A percentile compares a stretch with the other conserved stretches of the same genome.
Evolutionary conservation across 2,113 vertebrate species (phyloP).

Genomic region (Todiramphus chloris): DNA sequence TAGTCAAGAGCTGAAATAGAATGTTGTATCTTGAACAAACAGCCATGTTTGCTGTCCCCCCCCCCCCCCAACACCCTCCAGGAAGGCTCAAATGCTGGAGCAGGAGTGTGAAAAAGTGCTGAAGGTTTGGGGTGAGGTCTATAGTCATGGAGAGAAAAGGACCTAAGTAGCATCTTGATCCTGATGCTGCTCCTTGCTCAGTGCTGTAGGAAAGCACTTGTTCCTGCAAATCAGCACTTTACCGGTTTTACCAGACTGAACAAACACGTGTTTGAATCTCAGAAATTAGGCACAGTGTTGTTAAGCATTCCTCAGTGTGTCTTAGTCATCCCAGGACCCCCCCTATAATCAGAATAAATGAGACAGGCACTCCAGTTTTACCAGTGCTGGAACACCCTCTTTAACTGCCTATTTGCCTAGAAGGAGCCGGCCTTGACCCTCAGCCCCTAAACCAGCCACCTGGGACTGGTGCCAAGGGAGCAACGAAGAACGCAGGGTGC

Average conservation of each 20-base stretch:
- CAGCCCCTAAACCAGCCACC: not conserved
- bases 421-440: not conserved
- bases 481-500: rapidly evolving
- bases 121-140: not conserved
- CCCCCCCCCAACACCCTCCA: too few relatives aligned
- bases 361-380: not conserved
- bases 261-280: not conserved
- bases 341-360: not conserved
- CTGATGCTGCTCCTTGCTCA: not conserved
- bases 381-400: not conserved
- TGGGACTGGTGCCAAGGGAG: not conserved
- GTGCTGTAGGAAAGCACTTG: not conserved
- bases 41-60: rapidly evolving
- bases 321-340: not conserved
- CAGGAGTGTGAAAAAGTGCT: not conserved
- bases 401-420: not conserved
- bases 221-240: not conserved
- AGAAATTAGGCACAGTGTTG: not conserved
- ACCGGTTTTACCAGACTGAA: not conserved
- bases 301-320: not conserved
- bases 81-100: not conserved
- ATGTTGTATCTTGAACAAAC: not conserved
- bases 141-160: not conserved
- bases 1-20: not conserved
- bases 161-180: not conserved